Percentiles rank a stretch among this genome's conserved stretches.
Evolutionary conservation across 2,888 invertebrate species (phyloP).

Genomic region (Barypeithes pellucidus): DNA sequence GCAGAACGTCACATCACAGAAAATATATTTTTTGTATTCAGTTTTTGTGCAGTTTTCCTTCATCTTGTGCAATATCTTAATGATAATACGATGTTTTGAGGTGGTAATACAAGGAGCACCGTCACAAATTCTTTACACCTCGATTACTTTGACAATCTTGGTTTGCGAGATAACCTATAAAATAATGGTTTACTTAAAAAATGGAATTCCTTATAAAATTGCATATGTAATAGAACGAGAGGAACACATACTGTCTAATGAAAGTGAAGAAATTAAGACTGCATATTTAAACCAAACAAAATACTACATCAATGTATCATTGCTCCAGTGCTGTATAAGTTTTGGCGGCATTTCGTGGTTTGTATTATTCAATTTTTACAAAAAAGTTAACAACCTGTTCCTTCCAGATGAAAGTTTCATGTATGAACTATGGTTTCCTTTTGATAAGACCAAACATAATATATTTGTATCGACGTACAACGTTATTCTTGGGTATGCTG

Average conservation of each 20-base stretch:
- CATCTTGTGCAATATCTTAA: background rate
- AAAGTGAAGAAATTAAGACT: too few species aligned
- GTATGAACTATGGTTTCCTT: too few species aligned
- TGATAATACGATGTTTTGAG: slow-evolving; percentile 2
- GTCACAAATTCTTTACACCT: too few species aligned
- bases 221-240: too few species aligned
- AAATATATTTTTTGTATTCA: background rate
- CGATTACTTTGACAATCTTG: too few species aligned
- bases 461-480: slow-evolving; percentile 25
- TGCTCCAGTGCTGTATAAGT: background rate
- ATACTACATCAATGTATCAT: slow-evolving; percentile 7
- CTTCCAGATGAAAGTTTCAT: slow-evolving; percentile 27
- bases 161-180: slow-evolving; percentile 38
- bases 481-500: slow-evolving; percentile 23
- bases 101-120: background rate
- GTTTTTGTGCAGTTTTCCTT: background rate
- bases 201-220: too few species aligned
- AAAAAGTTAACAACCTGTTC: slow-evolving; percentile 1
- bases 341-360: slow-evolving; percentile 19
- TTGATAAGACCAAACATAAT: slow-evolving; percentile 28
- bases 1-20: background rate
- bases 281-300: too few species aligned
- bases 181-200: slow-evolving; percentile 28
- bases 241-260: too few species aligned
- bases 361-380: slow-evolving; percentile 23